These are phyloP conservation scores for Cossypha caffra DNA, from an alignment of 2,797 vertebrate genomes.

Conservation along the genomic window DNA sequence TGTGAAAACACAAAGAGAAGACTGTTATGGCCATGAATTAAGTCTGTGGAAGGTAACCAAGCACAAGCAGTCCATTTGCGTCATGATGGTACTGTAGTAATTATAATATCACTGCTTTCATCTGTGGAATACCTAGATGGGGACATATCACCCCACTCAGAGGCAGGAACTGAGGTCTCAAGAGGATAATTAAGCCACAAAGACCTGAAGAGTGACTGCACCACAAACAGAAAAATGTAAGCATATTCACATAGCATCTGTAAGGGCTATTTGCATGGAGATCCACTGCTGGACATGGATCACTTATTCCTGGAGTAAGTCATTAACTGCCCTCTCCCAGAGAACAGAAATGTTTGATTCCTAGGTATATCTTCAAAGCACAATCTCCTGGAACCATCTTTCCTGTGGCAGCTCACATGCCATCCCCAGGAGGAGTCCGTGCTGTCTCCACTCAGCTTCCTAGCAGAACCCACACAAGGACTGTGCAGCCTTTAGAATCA, in stretches of 20 bases:
- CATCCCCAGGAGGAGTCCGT: rapidly evolving
- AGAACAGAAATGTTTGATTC: background rate
- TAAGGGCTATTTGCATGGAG: background rate
- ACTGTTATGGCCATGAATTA: background rate
- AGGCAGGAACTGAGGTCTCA: background rate
- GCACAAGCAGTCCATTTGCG: background rate
- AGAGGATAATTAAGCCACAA: background rate
- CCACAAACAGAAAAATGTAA: background rate
- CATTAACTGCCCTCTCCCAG: background rate
- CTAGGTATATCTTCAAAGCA: background rate
- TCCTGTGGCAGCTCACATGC: background rate
- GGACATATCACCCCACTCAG: background rate
- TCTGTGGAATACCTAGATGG: background rate
- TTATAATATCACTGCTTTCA: background rate
- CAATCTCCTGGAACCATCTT: background rate
- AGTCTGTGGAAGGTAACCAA: background rate
- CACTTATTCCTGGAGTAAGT: background rate
- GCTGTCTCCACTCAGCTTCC: background rate
- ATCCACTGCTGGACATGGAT: background rate
- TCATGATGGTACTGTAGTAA: background rate
- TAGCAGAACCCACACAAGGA: rapidly evolving
- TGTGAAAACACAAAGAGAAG: background rate
- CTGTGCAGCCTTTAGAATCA: background rate
- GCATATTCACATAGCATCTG: background rate
- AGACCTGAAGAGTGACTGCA: background rate